These are phyloP conservation scores for Heliconius ethilla DNA, from an alignment of 2,888 invertebrate genomes.

Conservation along the genomic window DNA sequence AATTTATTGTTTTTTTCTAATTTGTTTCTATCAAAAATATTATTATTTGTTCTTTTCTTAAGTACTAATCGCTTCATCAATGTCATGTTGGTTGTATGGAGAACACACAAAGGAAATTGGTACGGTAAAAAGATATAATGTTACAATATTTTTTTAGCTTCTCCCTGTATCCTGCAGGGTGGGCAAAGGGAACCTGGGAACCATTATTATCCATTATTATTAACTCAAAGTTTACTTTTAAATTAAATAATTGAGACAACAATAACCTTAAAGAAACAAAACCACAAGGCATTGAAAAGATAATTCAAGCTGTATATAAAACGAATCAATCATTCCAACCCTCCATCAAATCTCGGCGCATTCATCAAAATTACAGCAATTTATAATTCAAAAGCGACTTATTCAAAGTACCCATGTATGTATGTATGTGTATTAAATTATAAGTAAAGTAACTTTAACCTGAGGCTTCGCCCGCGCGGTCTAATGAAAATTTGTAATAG, in stretches of 20 bases:
- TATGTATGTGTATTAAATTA: neutral
- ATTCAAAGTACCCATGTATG: neutral
- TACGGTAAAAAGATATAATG: no score
- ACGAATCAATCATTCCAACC: constrained; percentile 21
- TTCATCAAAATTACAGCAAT: constrained; percentile 29
- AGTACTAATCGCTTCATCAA: no score
- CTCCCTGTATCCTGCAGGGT: no score
- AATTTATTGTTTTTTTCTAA: neutral
- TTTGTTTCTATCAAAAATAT: no score
- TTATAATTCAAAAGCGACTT: constrained; percentile 24
- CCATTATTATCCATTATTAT: no score
- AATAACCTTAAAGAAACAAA: neutral
- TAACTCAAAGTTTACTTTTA: no score
- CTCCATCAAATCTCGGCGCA: constrained; percentile 19
- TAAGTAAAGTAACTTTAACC: neutral
- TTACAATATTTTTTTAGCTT: no score
- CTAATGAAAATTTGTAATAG: neutral
- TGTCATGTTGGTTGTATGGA: no score
- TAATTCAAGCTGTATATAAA: constrained; percentile 11
- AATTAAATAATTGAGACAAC: constrained; percentile 8
- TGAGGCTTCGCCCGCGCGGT: neutral
- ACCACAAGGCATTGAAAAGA: constrained; percentile 5
- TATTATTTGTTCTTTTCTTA: no score
- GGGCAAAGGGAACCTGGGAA: no score
- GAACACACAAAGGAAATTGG: no score